Evolutionary conservation across 2,113 vertebrate species (phyloP), one percentile per base, ranked within the genome.

Genomic region (Vireo altiloquus): DNA sequence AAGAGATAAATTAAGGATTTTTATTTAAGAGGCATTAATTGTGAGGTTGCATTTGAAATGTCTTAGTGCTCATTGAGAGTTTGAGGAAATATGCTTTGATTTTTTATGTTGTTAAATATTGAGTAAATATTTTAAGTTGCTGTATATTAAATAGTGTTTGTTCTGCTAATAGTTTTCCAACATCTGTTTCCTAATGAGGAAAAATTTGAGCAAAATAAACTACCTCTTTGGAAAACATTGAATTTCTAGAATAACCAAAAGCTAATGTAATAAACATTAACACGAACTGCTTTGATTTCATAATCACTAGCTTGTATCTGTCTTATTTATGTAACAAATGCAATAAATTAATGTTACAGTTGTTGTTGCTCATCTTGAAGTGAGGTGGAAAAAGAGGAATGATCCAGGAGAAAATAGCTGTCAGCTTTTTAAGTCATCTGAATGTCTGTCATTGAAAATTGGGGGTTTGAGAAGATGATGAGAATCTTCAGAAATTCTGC

Each of bases 141-240:
- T 91, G n/a, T 37, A 19, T 76, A 37, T 82, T 87, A 82, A 69
- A 60, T 57, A 82, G 74, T 44, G 42, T n/a, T 63, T 59, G 18
- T 74, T 70, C 70, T 90, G 53, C n/a, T 91, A 70, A 52, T 70
- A 63, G 54, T 76, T 94, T 72, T 86, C 33, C 54, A 83, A 83
- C 53, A 88, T 90, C 75, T 92, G 53, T 83, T 95, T 93, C 71
- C 63, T 76, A 60, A 72, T 80, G 71, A 92, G 61, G 57, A 68
- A 82, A 90, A 95, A 82, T 57, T 44, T 20, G 44, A 88, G 79
- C 19, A 71, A 84, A 89, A 77, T 87, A 57, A 91, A 33, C 11
- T 40, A 37, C 52, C 64, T 84, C 61, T 91, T 87, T 60, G 60
- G 49, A 82, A 87, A 94, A 87, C 49, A 79, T 19, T 84, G 35